A percentile compares a stretch with the other conserved stretches of the same genome.
phyloP scores from a whole-genome alignment of 37 sponge, comb jelly and placozoan species.

The Aphrocallistes beatrix region DNA sequence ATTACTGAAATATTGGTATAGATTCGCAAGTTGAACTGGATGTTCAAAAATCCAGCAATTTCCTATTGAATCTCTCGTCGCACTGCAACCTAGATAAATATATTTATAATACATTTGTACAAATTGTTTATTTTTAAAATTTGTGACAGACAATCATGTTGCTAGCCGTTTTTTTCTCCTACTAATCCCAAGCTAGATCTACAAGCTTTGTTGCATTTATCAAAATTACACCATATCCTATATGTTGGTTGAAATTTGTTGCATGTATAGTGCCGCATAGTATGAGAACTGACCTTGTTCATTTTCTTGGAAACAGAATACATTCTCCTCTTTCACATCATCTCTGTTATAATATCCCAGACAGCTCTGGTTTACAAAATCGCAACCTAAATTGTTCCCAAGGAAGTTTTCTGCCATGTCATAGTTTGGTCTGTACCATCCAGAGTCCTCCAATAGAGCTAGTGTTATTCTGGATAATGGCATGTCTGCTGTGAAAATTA shows the following conservation, averaged over 20 bases:
- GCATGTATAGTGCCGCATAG: no score
- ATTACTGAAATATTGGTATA: background rate
- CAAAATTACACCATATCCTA: no score
- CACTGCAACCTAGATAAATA: background rate
- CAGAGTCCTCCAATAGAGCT: background rate
- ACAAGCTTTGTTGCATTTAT: no score
- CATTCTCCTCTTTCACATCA: background rate
- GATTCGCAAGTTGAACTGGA: background rate
- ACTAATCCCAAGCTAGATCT: no score
- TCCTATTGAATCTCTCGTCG: background rate
- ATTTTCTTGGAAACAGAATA: background rate
- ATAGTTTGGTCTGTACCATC: constrained; percentile 3
- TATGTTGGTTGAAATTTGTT: no score
- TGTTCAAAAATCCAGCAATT: background rate
- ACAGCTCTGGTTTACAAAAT: background rate
- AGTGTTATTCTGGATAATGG: background rate
- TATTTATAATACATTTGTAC: background rate
- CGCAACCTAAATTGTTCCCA: background rate
- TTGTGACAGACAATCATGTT: background rate
- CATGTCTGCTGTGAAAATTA: background rate
- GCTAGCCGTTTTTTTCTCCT: no score
- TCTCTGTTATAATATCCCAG: background rate
- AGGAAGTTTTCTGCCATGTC: background rate
- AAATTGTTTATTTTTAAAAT: background rate
- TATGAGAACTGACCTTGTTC: background rate